These are phyloP conservation scores for Noctua fimbriata DNA, from an alignment of 2,888 invertebrate species.

Conservation along the genomic window DNA sequence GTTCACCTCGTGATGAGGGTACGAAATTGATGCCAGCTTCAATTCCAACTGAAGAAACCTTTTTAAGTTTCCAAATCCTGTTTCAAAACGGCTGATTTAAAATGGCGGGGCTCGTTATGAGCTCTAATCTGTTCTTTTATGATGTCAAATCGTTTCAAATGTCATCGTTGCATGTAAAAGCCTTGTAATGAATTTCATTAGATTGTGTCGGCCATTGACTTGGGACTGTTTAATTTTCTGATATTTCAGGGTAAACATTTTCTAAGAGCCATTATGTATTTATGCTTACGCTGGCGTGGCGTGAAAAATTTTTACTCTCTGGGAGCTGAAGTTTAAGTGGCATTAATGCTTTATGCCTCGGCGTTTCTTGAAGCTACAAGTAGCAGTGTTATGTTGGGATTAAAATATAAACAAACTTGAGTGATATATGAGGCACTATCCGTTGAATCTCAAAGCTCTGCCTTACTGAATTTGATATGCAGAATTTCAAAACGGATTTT, in stretches of 20 bases:
- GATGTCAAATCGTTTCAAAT: conserved; percentile 57
- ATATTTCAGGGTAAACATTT: conserved; percentile 29
- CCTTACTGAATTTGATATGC: background rate
- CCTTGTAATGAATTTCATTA: conserved; percentile 54
- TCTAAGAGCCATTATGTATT: conserved; percentile 24
- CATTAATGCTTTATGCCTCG: conserved; percentile 52
- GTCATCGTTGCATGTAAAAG: conserved; percentile 56
- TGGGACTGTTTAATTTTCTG: conserved; percentile 35
- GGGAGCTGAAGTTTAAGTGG: conserved; percentile 37
- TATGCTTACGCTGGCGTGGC: conserved; percentile 6
- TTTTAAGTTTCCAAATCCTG: conserved; percentile 73
- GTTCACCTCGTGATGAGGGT: conserved; percentile 77
- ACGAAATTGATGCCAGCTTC: conserved; percentile 71
- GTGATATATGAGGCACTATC: conserved; percentile 19
- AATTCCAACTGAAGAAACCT: conserved; percentile 76
- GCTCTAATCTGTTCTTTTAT: conserved; percentile 62
- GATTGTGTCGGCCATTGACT: conserved; percentile 42
- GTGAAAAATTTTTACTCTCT: conserved; percentile 44
- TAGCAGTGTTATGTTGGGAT: conserved; percentile 40
- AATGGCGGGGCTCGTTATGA: conserved; percentile 60
- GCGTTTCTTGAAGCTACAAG: conserved; percentile 51
- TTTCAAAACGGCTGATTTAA: conserved; percentile 67
- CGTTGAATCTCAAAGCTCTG: background rate
- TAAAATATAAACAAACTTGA: conserved; percentile 24
- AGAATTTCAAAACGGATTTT: background rate